Evolutionary conservation across 2,797 vertebrate genomes (phyloP).

Genomic region (Ciconia nigra): DNA sequence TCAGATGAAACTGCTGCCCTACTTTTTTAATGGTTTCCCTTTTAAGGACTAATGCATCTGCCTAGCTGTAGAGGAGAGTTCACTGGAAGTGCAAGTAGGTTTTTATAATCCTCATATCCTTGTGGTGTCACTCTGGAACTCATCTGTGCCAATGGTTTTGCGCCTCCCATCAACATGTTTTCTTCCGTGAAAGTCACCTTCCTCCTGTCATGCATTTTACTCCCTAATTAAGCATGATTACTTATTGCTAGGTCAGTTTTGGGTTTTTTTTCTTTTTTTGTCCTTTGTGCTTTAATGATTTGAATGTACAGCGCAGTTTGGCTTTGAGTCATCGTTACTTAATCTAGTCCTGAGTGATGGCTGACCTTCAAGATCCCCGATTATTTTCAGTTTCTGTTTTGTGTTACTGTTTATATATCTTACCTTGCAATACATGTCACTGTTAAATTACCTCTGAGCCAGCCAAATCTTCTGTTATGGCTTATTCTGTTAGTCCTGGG

Average conservation of each 20-base stretch:
- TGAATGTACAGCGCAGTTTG: background rate
- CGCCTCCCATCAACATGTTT: background rate
- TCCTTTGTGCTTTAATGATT: background rate
- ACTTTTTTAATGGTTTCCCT: constrained; percentile 2
- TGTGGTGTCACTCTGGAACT: background rate
- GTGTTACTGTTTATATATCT: background rate
- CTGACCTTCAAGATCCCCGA: background rate
- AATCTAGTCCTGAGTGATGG: background rate
- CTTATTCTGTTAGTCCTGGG: background rate
- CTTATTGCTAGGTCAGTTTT: background rate
- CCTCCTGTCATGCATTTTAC: background rate
- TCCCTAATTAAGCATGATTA: background rate
- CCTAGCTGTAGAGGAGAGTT: background rate
- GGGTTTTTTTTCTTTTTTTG: background rate
- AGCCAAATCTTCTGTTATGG: background rate
- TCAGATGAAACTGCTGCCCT: background rate
- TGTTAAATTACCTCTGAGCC: background rate
- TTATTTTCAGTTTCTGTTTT: background rate
- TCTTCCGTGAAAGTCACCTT: background rate
- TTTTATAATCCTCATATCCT: background rate
- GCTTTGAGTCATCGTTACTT: background rate
- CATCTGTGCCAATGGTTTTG: background rate
- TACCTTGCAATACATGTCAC: background rate
- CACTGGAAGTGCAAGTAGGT: background rate
- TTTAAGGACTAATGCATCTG: background rate